phyloP scores from a whole-genome alignment of 2,797 vertebrate genomes.

The Rhynchonycteris naso region DNA sequence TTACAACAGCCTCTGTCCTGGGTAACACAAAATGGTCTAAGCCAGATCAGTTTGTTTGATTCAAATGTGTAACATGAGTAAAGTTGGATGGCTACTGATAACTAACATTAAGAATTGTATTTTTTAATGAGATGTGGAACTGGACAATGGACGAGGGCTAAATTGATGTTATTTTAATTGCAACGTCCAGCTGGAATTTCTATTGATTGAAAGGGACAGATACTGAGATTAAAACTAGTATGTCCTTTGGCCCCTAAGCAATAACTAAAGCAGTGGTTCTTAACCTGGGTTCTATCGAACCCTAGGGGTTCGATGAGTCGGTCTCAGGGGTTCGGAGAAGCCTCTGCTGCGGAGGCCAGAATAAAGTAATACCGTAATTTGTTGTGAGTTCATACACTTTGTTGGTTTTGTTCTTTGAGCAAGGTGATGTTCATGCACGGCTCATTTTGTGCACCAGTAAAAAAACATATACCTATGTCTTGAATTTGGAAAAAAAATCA shows the following conservation, averaged over 20 bases:
- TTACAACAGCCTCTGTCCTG: background rate
- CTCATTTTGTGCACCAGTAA: too few species aligned
- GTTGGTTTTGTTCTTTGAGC: too few species aligned
- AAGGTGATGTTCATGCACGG: too few species aligned
- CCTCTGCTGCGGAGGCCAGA: too few species aligned
- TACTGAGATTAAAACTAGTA: background rate
- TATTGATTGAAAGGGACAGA: background rate
- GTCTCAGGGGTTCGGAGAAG: too few species aligned
- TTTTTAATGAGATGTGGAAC: conserved; percentile 1
- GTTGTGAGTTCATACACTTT: too few species aligned
- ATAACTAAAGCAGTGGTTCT: background rate
- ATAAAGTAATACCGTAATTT: too few species aligned
- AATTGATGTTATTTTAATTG: background rate
- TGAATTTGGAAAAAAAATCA: too few species aligned
- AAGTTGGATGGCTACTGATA: background rate
- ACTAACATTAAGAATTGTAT: background rate
- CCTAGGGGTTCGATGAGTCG: too few species aligned
- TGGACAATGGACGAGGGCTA: background rate
- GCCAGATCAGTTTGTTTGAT: background rate
- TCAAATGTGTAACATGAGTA: background rate
- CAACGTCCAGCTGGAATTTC: background rate
- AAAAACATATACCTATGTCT: too few species aligned
- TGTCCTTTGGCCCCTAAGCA: background rate
- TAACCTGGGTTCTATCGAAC: too few species aligned
- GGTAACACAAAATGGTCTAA: background rate